phyloP scores from a whole-genome alignment of 2,888 invertebrate species.

The Ormyrus labotus region DNA sequence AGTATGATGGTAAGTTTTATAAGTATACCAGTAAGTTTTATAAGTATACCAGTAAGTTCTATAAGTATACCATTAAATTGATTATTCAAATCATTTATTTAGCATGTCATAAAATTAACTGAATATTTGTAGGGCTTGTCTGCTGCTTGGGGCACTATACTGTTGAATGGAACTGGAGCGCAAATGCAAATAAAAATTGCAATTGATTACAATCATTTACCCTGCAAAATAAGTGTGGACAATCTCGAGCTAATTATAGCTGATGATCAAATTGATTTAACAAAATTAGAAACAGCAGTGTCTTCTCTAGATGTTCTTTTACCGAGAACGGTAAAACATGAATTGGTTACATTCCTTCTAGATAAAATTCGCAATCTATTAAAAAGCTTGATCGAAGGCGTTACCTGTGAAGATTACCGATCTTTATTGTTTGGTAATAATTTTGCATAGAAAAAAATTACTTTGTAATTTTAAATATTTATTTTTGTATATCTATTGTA shows the following conservation, averaged over 20 bases:
- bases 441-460: neutral
- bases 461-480: too few species aligned
- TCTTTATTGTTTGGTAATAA: neutral
- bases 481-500: too few species aligned
- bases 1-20: too few species aligned
- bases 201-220: neutral
- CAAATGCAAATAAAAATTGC: neutral
- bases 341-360: too few species aligned
- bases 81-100: too few species aligned
- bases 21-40: too few species aligned
- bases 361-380: neutral
- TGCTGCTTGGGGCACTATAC: neutral
- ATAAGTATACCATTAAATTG: too few species aligned
- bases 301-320: too few species aligned
- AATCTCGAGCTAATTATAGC: neutral
- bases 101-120: neutral
- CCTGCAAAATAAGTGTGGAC: conserved; percentile 7
- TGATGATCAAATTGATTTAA: neutral
- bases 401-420: neutral
- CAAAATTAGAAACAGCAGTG: neutral
- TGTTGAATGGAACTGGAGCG: neutral
- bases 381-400: neutral
- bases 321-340: too few species aligned
- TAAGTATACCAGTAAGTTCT: too few species aligned
- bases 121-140: neutral